Conservation (phyloP, 1,140 invertebrate genomes). For the Brachionus asplanchnoidis region DNA sequence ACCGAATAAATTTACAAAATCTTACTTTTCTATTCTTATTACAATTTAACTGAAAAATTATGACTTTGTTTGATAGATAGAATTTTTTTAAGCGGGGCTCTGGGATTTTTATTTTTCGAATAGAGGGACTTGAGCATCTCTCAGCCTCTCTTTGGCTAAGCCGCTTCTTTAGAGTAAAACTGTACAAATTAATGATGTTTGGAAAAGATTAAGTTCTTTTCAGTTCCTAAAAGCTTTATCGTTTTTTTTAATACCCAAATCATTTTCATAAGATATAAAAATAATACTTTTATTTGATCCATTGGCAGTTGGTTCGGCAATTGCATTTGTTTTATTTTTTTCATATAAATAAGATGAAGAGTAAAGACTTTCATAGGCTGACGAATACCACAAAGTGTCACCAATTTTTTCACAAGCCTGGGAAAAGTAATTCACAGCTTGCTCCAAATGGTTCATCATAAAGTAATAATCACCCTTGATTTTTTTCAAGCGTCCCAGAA, state of each 20-base stretch:
- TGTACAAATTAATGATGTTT: no score
- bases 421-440: neutral
- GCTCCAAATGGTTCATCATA: neutral
- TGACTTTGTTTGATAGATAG: no score
- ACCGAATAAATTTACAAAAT: no score
- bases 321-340: neutral
- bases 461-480: slow-evolving; percentile 19
- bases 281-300: neutral
- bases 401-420: neutral
- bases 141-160: no score
- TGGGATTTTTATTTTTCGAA: no score
- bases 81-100: no score
- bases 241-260: neutral
- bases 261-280: neutral
- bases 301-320: neutral
- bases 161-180: no score
- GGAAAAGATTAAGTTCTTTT: no score
- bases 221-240: no score
- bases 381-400: neutral
- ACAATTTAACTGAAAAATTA: no score
- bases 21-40: no score
- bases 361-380: slow-evolving; percentile 4
- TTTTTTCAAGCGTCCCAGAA: slow-evolving; percentile 26
- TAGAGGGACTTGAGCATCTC: no score
- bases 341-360: neutral